Base-by-base conservation (phyloP, 2,888 invertebrate species). In the Petrophora chlorosata region DNA sequence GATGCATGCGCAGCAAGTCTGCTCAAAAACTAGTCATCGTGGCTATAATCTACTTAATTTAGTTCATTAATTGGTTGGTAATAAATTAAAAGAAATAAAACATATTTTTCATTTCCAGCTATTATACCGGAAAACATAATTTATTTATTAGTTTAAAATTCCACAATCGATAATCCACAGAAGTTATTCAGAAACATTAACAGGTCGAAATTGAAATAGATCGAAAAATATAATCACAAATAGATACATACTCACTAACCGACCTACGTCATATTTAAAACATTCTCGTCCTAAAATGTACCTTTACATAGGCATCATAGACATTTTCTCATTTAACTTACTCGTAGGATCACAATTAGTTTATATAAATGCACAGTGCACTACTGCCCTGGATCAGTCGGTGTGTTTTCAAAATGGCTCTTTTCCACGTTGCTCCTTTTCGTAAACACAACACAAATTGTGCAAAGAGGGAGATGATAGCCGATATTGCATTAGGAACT, bases 401-500 rank as follows among this genome's bases (percentile, higher is more conserved):
- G 95, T 94, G 95, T 95, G 94, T 94, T 94, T 94, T 94, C 94
- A 93, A 94, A 94, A 94, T 94, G 94, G 95, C 95, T 95, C 95
- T 95, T 95, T 95, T 95, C 95, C 95, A 87, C 92, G 84, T 85
- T 84, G 89, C 91, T 94, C 92, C 94, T 94, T 93, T 94, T 93
- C 93, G 92, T 94, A 94, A 94, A 95, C 95, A 95, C 95, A 95
- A 94, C 95, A 95, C 95, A 95, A 95, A 92, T 69, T 82, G 90
- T 85, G 88, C 89, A 82, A 84, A 82, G 80, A 74, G 79, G 59
- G 73, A 70, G 74, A 67, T 60, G 52, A 53, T 57, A 22, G 43
- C 50, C 50, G 56, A 62, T 66, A 64, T 49, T 56, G 54, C 52
- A 59, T 61, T 56, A 58, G 61, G 56, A 53, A 23, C 23, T 52